Evolutionary conservation across 2,113 vertebrate genomes (phyloP), one percentile per base, ranked within the genome.

Genomic region (Cavia aperea): DNA sequence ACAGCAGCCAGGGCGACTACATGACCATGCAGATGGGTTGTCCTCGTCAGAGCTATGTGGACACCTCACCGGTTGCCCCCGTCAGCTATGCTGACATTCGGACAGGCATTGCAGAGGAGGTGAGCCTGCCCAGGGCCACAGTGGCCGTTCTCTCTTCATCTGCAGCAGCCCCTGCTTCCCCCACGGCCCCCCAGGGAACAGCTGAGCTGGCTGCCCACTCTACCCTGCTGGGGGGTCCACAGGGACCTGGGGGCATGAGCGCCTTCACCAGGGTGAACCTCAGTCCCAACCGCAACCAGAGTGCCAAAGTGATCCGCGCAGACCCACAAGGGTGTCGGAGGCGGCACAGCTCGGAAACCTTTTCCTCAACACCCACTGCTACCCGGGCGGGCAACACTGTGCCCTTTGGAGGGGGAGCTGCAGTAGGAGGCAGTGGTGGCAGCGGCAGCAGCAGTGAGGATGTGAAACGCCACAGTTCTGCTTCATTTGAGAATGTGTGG

Each of bases 401-500:
- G 77, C 82, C 95, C 85, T 92, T 92, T 4, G 95, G 78, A 83
- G 96, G 90, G 2, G 88, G 90, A 0, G 70, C 94, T 18, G 94
- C 93, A 1, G 49, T 39, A 3, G 93, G 90, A 43, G 92, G 91
- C 15, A 89, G 97, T 1, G 70, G 94, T 4, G 49, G 94, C 21
- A 66, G 84, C n/a, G 96, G 91, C n/a, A 96, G 91, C 90, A 94
- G 95, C 88, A 60, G 94, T 2, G 98, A 98, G 85, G 98, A 98
- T 60, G 97, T 97, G 56, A 99, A 98, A 88, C 98, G 98, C 75
- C 98, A 98, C 96, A 98, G 98, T 96, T 98, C 98, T 51, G 98
- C 98, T 56, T 98, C 98, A 5, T 98, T 98, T 94, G 98, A 99
- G 95, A 99, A 98, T 10, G 98, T 99, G 60, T 98, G 98, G 98